Base-by-base conservation (phyloP, 2,888 invertebrate genomes). In the Agrochola litura region DNA sequence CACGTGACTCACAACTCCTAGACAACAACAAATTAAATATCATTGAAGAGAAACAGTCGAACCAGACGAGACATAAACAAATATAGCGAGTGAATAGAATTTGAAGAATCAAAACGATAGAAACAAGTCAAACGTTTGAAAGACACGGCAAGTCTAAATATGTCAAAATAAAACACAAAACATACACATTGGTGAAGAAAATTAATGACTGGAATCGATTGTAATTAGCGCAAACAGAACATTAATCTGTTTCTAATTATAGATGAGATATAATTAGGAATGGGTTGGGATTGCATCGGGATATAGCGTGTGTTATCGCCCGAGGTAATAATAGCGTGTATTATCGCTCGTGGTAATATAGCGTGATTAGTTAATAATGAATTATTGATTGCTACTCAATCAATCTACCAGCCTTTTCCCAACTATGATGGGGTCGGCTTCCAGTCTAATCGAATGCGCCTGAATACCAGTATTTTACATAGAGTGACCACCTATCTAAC, bases 151-250 rank as follows among this genome's bases (percentile, higher is more conserved):
- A 46, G 63, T 86, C 70, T 82, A 86, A 86, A 84, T 83, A 82
- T 75, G 75, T 84, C 86, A 67, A 86, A 65, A 64, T 71, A 75
- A 58, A 79, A 84, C 83, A 82, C n/a, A 37, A 75, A 77, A 82
- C 83, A 77, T n/a, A 73, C n/a, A 65, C 72, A 61, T 65, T 67
- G 6, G 14, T 30, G 54, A 64, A 52, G 63, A 58, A 73, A 70
- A 82, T 69, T 6, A 72, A 85, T 63, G 56, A 43, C 64, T 41
- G 58, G 14, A 60, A 46, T 67, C 86, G 63, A 73, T 60, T 78
- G 52, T 78, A 64, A 84, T 84, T 75, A 73, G 43, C 46, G n/a
- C 70, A 64, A 65, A 71, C 73, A 63, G 14, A 69, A 67, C 73
- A 68, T 73, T 60, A 52, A 82, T 73, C 74, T 52, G 49, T 78